A percentile compares a stretch with the other conserved stretches of the same genome.
Evolutionary conservation across 2,113 vertebrate genomes (phyloP).

Genomic region (Dromiciops gliroides): DNA sequence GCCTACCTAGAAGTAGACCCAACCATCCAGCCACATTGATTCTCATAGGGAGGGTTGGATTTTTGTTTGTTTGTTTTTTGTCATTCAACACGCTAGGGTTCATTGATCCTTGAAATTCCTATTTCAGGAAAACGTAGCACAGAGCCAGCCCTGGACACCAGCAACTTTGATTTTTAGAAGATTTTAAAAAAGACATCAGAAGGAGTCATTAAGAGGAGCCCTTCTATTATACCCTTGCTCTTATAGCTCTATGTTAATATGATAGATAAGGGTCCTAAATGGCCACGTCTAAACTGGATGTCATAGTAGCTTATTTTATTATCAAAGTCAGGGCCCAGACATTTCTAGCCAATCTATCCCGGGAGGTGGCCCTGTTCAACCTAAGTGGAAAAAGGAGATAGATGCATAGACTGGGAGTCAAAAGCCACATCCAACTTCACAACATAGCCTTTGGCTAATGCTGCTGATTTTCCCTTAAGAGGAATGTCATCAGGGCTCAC

Average conservation of each 20-base stretch:
- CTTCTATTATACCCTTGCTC: conserved; percentile 53
- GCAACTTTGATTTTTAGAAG: conserved; percentile 73
- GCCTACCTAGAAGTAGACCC: conserved; percentile 3
- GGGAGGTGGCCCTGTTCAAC: background rate
- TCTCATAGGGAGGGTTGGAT: conserved; percentile 16
- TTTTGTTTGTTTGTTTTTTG: background rate
- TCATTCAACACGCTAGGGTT: accelerated
- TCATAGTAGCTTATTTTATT: conserved; percentile 52
- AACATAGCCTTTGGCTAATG: background rate
- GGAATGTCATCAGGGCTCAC: background rate
- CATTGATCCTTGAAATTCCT: background rate
- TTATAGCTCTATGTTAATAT: conserved; percentile 59
- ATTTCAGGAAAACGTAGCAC: conserved; percentile 6
- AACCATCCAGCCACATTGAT: background rate
- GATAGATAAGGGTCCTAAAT: conserved; percentile 41
- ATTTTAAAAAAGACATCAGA: conserved; percentile 31
- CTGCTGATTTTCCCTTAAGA: background rate
- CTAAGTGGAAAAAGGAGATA: background rate
- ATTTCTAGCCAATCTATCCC: background rate
- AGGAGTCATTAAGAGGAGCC: conserved; percentile 25
- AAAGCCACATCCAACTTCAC: background rate
- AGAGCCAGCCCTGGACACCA: conserved; percentile 75
- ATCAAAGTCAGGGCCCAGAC: background rate
- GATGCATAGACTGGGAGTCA: background rate
- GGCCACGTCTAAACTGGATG: conserved; percentile 62